phyloP scores from a whole-genome alignment of 2,888 invertebrate genomes.

The Theristus sp. region DNA sequence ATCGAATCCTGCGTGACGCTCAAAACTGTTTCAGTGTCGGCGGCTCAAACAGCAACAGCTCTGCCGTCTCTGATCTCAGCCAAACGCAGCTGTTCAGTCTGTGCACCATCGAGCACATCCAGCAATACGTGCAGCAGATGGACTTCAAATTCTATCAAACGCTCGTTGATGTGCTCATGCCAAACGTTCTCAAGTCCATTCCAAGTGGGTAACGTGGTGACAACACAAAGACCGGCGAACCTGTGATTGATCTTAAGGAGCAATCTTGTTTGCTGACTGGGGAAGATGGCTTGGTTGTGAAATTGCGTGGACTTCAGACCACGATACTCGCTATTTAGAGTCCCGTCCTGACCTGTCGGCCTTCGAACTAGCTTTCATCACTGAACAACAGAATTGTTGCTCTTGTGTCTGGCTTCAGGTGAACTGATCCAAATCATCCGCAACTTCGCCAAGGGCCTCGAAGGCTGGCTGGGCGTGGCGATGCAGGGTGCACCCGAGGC shows the following conservation, averaged over 20 bases:
- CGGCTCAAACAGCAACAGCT: neutral
- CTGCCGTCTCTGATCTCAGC: conserved; percentile 1
- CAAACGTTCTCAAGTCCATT: conserved; percentile 81
- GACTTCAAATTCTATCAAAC: conserved; percentile 67
- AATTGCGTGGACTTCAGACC: no score
- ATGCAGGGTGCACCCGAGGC: conserved; percentile 61
- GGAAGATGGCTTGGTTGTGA: no score
- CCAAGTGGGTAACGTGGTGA: conserved; percentile 47
- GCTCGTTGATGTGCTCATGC: conserved; percentile 81
- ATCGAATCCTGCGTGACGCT: no score
- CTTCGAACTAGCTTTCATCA: no score
- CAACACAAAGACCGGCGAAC: no score
- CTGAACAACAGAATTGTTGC: no score
- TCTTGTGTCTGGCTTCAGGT: conserved; percentile 30
- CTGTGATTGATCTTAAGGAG: no score
- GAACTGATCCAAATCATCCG: conserved; percentile 76
- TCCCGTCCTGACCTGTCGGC: no score
- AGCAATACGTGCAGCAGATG: conserved; percentile 32
- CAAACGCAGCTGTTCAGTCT: conserved; percentile 28
- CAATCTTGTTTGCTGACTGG: no score
- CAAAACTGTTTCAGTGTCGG: neutral
- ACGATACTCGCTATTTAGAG: no score
- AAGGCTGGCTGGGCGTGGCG: conserved; percentile 61
- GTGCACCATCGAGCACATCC: conserved; percentile 31
- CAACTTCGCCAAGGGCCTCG: conserved; percentile 78